Evolutionary conservation across 2,888 invertebrate species (phyloP).

Genomic region (Melieria picta): DNA sequence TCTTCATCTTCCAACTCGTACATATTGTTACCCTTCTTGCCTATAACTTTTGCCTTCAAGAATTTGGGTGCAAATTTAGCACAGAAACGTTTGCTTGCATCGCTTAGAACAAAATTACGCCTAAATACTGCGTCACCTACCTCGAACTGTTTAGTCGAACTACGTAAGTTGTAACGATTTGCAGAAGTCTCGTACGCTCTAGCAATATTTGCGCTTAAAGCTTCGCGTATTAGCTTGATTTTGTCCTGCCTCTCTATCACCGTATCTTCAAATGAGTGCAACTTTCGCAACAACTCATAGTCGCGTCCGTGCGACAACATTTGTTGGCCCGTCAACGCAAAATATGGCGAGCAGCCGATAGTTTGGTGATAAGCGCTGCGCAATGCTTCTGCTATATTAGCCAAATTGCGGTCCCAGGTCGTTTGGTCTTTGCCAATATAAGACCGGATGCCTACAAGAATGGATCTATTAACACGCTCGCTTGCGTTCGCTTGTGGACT

Average conservation of each 20-base stretch:
- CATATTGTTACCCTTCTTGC: too few relatives aligned
- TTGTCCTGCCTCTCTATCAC: background rate
- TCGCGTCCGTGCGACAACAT: constrained; percentile 21
- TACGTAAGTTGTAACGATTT: constrained; percentile 12
- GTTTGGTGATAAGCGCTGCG: too few relatives aligned
- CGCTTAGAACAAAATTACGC: constrained; percentile 7
- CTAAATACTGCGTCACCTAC: constrained; percentile 10
- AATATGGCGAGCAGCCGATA: too few relatives aligned
- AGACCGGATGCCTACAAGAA: too few relatives aligned
- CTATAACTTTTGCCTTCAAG: constrained; percentile 6
- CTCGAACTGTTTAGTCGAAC: background rate
- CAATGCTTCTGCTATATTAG: too few relatives aligned
- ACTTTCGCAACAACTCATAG: constrained; percentile 4
- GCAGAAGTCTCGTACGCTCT: constrained; percentile 1
- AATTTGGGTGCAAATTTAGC: constrained; percentile 15
- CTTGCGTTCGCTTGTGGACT: too few relatives aligned
- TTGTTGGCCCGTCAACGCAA: constrained; percentile 29
- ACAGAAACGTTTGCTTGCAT: constrained; percentile 8
- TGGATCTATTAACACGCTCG: too few relatives aligned
- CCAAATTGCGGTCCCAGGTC: too few relatives aligned
- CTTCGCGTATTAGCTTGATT: background rate
- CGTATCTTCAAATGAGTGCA: constrained; percentile 2
- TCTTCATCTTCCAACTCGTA: too few relatives aligned
- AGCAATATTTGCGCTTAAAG: background rate
- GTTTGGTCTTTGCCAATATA: too few relatives aligned